Percentiles rank a stretch among this genome's conserved stretches.
Conservation (phyloP, 1,140 invertebrate species). For the Drosophila suzukii region DNA sequence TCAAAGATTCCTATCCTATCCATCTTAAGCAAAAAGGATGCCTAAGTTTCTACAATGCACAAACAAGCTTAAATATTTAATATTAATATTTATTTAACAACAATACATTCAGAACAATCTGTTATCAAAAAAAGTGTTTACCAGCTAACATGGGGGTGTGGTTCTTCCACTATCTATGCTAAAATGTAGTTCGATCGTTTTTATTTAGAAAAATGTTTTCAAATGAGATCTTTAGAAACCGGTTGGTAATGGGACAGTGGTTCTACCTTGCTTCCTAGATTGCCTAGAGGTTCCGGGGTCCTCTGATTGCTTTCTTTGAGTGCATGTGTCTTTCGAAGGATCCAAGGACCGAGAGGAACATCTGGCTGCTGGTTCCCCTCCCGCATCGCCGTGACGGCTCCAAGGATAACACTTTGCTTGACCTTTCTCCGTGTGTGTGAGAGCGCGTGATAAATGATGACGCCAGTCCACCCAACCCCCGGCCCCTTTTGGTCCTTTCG, state of each 20-base stretch:
- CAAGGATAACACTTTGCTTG: slow-evolving; percentile 77
- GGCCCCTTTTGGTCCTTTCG: slow-evolving; percentile 25
- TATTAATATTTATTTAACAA: too few species aligned
- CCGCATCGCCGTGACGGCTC: slow-evolving; percentile 52
- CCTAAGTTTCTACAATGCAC: too few species aligned
- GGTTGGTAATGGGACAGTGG: background rate
- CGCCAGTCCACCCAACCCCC: slow-evolving; percentile 27
- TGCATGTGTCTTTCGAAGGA: slow-evolving; percentile 27
- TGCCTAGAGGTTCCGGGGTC: background rate
- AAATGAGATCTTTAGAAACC: too few species aligned
- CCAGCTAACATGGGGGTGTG: too few species aligned
- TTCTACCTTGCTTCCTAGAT: background rate
- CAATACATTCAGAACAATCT: too few species aligned
- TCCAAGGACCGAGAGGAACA: slow-evolving; percentile 57
- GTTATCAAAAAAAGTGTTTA: too few species aligned
- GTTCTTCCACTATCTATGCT: too few species aligned
- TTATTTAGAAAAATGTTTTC: too few species aligned
- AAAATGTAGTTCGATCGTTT: too few species aligned
- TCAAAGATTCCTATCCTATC: too few species aligned
- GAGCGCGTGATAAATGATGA: slow-evolving; percentile 72
- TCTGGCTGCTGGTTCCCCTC: slow-evolving; percentile 54
- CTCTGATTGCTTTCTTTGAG: background rate
- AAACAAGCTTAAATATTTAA: too few species aligned
- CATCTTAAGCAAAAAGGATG: too few species aligned
- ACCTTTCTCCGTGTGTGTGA: slow-evolving; percentile 52